Evolutionary conservation across 2,113 vertebrate genomes (phyloP), one percentile per base, ranked within the genome.

Genomic region (Eonycteris spelaea): DNA sequence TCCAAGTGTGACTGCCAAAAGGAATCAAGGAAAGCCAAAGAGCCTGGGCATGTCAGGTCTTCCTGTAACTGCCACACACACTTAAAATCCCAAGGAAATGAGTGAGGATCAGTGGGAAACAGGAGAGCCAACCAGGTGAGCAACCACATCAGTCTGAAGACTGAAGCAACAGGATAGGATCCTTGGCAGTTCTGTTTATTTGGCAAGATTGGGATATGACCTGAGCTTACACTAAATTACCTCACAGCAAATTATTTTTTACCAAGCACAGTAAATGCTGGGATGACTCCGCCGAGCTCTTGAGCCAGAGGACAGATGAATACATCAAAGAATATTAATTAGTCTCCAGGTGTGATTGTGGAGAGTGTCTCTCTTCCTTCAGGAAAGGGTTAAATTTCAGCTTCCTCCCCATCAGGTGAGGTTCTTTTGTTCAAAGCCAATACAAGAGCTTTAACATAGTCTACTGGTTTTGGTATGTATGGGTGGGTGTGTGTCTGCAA

Each of bases 1-100:
- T 96, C 96, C 97, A 97, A 93, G 85, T 85, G 91, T 80, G 92
- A 94, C 97, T 97, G 86, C 75, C 53, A 97, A 86, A 94, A 48
- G 3, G 67, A 57, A 96, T 97, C 89, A 74, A 89, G 88, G 79
- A 91, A 91, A 91, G 89, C 33, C 22, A 15, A 22, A 90, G 96
- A 95, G 94, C 45, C 94, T 0, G 1, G 87, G 33, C 0, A 3
- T 71, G 40, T 55, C 85, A 82, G 65, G n/a, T 38, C 38, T 97
- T 86, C 94, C 96, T 26, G 45, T 7, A 92, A 55, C 4, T 15
- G 1, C 0, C 90, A 92, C 96, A 86, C 91, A 86, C 85, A 14
- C 80, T 22, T 8, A 51, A 43, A 28, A 53, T 68, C 83, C 38
- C 40, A 57, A 89, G 94, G 86, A 92, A 94, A 77, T 48, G 95